Evolutionary conservation across 2,888 invertebrate species (phyloP).

Genomic region (Chymomyza fuscimana): DNA sequence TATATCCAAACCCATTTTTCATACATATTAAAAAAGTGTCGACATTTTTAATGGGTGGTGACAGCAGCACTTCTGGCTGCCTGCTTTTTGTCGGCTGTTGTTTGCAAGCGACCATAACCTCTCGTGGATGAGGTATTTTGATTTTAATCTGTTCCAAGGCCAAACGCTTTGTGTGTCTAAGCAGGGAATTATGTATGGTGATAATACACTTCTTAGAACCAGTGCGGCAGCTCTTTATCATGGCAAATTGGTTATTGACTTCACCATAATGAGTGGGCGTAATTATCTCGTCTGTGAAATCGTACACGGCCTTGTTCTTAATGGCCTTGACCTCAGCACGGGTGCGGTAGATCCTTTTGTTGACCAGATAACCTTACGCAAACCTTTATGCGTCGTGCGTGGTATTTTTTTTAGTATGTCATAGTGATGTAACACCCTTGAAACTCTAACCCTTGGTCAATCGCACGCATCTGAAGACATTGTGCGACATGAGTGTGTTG

Average conservation of each 20-base stretch:
- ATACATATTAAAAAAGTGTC: too few species aligned
- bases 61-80: constrained; percentile 81
- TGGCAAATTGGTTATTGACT: constrained; percentile 98
- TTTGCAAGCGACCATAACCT: constrained; percentile 99
- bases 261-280: constrained; percentile 99
- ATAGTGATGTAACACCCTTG: constrained; percentile 99
- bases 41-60: background rate
- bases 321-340: constrained; percentile 92
- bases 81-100: constrained; percentile 95
- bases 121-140: constrained; percentile 99
- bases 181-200: constrained; percentile 82
- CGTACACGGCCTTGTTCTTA: constrained; percentile 98
- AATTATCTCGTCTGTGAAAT: constrained; percentile 83
- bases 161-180: constrained; percentile 96
- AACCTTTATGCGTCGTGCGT: constrained; percentile 99
- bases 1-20: too few species aligned
- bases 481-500: constrained; percentile 93
- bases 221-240: constrained; percentile 93
- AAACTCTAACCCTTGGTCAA: constrained; percentile 99
- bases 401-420: constrained; percentile 99
- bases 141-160: constrained; percentile 98
- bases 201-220: constrained; percentile 98
- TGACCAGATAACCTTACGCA: constrained; percentile 99
- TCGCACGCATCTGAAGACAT: constrained; percentile 97
- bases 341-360: constrained; percentile 99